Conservation (phyloP, 2,797 vertebrate species). For the Crenuchus spilurus region DNA sequence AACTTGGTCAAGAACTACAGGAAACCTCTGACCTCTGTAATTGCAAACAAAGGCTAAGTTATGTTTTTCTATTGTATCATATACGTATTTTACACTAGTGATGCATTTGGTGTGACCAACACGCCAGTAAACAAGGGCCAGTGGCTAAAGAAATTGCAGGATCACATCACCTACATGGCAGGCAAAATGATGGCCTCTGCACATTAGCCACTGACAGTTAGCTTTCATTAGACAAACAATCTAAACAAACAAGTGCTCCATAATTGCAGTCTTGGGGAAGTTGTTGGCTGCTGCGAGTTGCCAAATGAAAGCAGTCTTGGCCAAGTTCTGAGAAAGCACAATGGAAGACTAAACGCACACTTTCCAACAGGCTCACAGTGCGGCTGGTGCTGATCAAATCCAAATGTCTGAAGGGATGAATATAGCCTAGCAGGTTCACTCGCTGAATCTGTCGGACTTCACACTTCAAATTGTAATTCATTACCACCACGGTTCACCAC, state of each 20-base stretch:
- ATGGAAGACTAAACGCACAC: slow-evolving; percentile 18
- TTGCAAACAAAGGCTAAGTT: too few relatives aligned
- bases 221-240: slow-evolving; percentile 60
- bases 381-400: background rate
- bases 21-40: too few relatives aligned
- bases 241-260: slow-evolving; percentile 57
- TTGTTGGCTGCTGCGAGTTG: slow-evolving; percentile 41
- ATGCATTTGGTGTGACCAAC: background rate
- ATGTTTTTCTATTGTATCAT: too few relatives aligned
- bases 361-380: slow-evolving; percentile 11
- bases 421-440: slow-evolving; percentile 19
- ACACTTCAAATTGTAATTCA: slow-evolving; percentile 13
- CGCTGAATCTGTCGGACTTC: slow-evolving; percentile 19
- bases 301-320: slow-evolving; percentile 51
- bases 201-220: slow-evolving; percentile 62
- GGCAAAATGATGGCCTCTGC: slow-evolving; percentile 34
- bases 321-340: slow-evolving; percentile 53
- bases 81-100: too few relatives aligned
- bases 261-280: slow-evolving; percentile 55
- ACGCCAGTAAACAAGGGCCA: background rate
- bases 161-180: slow-evolving; percentile 49
- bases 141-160: slow-evolving; percentile 43
- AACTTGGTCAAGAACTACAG: too few relatives aligned
- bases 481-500: background rate
- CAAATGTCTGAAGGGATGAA: slow-evolving; percentile 6